Evolutionary conservation across 2,888 invertebrate genomes (phyloP).

Genomic region (Pseudoips prasinana): DNA sequence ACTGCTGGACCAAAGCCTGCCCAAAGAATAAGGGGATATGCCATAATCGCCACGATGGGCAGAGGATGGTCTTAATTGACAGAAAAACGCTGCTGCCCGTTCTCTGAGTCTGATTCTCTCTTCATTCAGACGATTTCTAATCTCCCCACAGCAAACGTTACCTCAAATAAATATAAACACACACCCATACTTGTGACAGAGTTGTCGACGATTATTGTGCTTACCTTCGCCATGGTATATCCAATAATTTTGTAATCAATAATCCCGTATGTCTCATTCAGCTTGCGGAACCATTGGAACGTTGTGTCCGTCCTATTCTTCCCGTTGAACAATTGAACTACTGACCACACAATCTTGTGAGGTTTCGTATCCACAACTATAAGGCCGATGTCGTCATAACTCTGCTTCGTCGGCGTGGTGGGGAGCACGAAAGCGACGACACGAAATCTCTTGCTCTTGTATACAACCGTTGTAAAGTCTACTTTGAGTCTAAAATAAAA

Average conservation of each 20-base stretch:
- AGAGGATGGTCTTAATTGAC: too few species aligned
- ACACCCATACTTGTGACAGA: too few species aligned
- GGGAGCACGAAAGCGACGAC: constrained; percentile 50
- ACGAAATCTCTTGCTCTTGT: constrained; percentile 27
- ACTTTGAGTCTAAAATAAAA: constrained; percentile 49
- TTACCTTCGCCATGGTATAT: constrained; percentile 47
- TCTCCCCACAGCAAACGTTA: too few species aligned
- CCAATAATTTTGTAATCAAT: constrained; percentile 46
- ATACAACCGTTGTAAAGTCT: constrained; percentile 42
- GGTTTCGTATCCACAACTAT: constrained; percentile 39
- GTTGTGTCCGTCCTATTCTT: constrained; percentile 43
- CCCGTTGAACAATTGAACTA: constrained; percentile 27
- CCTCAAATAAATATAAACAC: too few species aligned
- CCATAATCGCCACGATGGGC: too few species aligned
- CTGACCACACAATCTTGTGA: constrained; percentile 28
- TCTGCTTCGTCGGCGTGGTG: constrained; percentile 40
- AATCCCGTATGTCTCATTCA: constrained; percentile 15
- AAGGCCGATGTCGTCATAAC: constrained; percentile 58
- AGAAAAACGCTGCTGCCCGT: too few species aligned
- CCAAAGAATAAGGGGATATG: too few species aligned
- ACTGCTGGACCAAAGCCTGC: too few species aligned
- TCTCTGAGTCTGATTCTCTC: too few species aligned
- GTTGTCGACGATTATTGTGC: too few species aligned
- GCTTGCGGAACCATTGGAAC: constrained; percentile 47
- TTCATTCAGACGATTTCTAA: too few species aligned